Percentiles rank a stretch among this genome's conserved stretches.
These are phyloP conservation scores for Phaetusa simplex DNA, from an alignment of 2,113 vertebrate species.

Conservation along the genomic window DNA sequence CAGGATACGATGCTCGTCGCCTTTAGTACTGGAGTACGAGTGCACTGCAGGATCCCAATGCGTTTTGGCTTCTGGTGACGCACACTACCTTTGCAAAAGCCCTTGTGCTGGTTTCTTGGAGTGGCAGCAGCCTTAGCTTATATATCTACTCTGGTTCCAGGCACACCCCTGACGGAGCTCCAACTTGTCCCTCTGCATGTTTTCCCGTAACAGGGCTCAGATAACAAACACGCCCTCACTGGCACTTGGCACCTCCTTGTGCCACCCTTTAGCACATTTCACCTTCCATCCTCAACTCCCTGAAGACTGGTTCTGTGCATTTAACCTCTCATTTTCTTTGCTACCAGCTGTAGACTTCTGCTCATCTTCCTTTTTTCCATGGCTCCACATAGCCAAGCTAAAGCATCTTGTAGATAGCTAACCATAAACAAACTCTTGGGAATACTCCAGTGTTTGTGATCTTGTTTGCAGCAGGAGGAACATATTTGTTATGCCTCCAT, in stretches of 20 bases:
- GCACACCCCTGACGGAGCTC: not conserved
- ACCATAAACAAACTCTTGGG: not conserved
- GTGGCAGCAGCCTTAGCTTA: not conserved
- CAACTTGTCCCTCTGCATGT: not conserved
- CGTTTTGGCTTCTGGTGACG: not conserved
- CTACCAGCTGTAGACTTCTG: not conserved
- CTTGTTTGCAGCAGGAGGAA: not conserved
- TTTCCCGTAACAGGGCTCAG: not conserved
- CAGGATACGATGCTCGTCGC: not conserved
- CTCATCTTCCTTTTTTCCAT: not conserved
- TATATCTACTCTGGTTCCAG: not conserved
- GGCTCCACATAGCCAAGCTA: not conserved
- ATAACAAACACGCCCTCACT: not conserved
- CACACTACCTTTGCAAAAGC: accelerated
- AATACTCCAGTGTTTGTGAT: not conserved
- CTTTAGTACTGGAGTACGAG: not conserved
- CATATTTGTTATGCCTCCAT: not conserved
- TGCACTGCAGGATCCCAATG: not conserved
- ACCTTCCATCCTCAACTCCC: not conserved
- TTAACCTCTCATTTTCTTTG: not conserved
- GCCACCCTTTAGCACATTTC: not conserved
- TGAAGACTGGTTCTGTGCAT: not conserved
- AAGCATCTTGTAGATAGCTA: not conserved
- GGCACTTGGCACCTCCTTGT: not conserved
- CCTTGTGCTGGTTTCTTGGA: not conserved